Evolutionary conservation across 2,797 vertebrate species (phyloP), one percentile per base, ranked within the genome.

Genomic region (Peromyscus melanophrys): DNA sequence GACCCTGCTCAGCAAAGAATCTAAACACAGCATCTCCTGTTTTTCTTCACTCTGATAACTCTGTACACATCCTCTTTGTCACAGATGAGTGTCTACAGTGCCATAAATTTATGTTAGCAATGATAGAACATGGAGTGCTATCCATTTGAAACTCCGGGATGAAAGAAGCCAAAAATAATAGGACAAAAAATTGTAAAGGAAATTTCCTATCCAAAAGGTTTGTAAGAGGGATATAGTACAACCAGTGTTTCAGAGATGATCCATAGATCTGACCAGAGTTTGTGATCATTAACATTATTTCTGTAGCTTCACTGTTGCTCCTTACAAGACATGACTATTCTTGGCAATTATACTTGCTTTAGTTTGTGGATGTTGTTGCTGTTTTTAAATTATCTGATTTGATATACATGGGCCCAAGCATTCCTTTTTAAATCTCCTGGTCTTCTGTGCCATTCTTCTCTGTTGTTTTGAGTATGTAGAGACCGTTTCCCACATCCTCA

Each of bases 1-100:
- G 34, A 73, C 85, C 82, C 89, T 92, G 21, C 92, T 59, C 27
- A 82, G 17, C 88, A 69, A 94, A 73, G 9, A 25, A 89, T 89
- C 95, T 84, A 34, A 93, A 93, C 19, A 91, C n/a, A 61, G 69
- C n/a, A n/a, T 0, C 13, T 96, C 91, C 21, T 8, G 57, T 55
- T 34, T 92, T 91, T 4, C 21, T 37, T 97, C 93, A 94, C 89
- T 46, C 61, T 82, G 52, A 84, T 90, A 12, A 92, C 27, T 82
- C 57, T 55, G 6, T 14, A 57, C 2, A 82, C 12, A 88, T 97
- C 95, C 4, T 57, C 1, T 73, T 86, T 89, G 34, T 69, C 77
- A 6, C 40, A 73, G 6, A 4, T 81, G 31, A 92, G 40, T 93
- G 78, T 93, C 59, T 90, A 57, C 11, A 75, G 46, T 55, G 19